Evolutionary conservation across 2,888 invertebrate genomes (phyloP), one percentile per base, ranked within the genome.

Genomic region (Tribolium freemani): DNA sequence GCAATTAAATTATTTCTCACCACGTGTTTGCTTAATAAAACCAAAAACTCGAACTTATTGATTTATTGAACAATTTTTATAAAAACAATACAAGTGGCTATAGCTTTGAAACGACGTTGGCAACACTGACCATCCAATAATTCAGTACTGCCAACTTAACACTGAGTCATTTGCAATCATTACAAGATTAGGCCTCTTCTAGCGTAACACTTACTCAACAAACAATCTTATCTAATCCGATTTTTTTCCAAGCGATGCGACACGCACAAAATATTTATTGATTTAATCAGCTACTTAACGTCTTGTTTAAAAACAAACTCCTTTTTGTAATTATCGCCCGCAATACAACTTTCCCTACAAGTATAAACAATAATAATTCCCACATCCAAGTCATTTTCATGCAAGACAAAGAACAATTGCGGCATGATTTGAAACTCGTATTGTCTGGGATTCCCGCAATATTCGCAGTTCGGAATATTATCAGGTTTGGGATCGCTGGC

Each of bases 281-380:
- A 11, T 21, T 66, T 16, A 66, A 21, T 50, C 50, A 63, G 8
- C 13, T 10, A 38, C 38, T 38, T 38, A 38, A 38, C 90, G 87
- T 97, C 96, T 88, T 98, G 97, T 87, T 96, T 96, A 88, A 94
- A 92, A 71, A 95, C 83, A 87, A 91, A 92, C 88, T 98, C 97
- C 75, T 88, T 85, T 75, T 90, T 90, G 86, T 98, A 98, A 9
- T 90, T 90, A 70, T 86, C 80, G 60, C 72, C 75, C 8, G 73
- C 76, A 71, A 79, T 64, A 83, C 98, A 99, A 85, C 93, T 96
- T 11, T 89, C 87, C 82, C 90, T 89, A 84, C 99, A 99, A 0
- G 96, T 96, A 85, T 94, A 99, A 20, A 98, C 86, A 54, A 91
- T 90, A 60, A 99, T 85, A 11, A 95, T 91, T 16, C 98, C 98